Percentiles rank a stretch among this genome's conserved stretches.
These are phyloP conservation scores for Ptychochromis oligacanthus DNA, from an alignment of 2,113 vertebrate genomes.

Conservation along the genomic window DNA sequence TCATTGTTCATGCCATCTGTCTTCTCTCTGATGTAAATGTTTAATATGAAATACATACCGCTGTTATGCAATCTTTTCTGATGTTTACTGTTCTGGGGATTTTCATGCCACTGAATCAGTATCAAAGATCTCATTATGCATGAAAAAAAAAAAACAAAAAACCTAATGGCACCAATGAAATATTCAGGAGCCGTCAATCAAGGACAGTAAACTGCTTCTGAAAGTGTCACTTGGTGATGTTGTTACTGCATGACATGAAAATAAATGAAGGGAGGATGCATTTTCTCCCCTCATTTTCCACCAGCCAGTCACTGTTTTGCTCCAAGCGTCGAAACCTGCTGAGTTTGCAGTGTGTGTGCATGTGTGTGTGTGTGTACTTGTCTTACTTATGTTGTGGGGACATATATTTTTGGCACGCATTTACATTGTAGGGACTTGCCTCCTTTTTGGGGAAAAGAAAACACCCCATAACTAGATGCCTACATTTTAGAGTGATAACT, in stretches of 20 bases:
- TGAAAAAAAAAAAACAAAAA: background rate
- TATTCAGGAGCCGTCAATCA: constrained; percentile 33
- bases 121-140: constrained; percentile 9
- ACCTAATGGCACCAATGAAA: constrained; percentile 10
- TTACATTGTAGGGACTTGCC: background rate
- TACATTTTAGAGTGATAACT: background rate
- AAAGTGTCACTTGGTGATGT: constrained; percentile 27
- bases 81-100: constrained; percentile 11
- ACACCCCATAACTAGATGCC: background rate
- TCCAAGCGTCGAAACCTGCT: constrained; percentile 39
- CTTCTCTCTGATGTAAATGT: constrained; percentile 15
- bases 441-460: background rate
- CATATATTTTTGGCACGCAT: background rate
- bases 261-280: constrained; percentile 19
- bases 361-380: background rate
- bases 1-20: background rate
- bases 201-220: background rate
- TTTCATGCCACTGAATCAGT: background rate
- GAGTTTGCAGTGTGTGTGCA: constrained; percentile 21
- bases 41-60: background rate
- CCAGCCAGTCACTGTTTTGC: constrained; percentile 36
- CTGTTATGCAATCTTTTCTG: constrained; percentile 26
- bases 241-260: background rate
- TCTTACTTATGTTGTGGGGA: background rate
- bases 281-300: constrained; percentile 16